Evolutionary conservation across 2,797 vertebrate genomes (phyloP).

Genomic region (Platalea minor): DNA sequence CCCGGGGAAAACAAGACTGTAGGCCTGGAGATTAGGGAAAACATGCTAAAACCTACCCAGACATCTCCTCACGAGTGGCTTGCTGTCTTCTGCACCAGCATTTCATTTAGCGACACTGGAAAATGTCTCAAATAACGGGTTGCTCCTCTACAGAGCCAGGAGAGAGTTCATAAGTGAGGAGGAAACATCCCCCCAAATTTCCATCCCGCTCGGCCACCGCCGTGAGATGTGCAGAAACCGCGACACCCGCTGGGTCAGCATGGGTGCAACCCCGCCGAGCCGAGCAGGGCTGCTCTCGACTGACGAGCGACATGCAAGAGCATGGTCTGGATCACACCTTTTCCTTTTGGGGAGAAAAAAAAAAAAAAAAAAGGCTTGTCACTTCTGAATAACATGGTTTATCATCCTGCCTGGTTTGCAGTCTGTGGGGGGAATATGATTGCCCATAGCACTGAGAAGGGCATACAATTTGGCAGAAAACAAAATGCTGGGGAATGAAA

Average conservation of each 20-base stretch:
- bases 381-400: fast-evolving
- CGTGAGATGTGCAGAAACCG: fast-evolving
- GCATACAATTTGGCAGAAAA: fast-evolving
- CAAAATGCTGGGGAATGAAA: too few relatives aligned
- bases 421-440: fast-evolving
- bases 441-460: fast-evolving
- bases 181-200: neutral
- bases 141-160: neutral
- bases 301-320: fast-evolving
- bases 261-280: fast-evolving
- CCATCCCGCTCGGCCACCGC: neutral
- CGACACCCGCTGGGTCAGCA: fast-evolving
- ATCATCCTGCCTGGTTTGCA: fast-evolving
- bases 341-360: too few relatives aligned
- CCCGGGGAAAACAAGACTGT: neutral
- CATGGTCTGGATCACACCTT: fast-evolving
- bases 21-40: neutral
- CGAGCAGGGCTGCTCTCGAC: neutral
- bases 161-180: neutral
- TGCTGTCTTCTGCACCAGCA: fast-evolving
- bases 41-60: neutral
- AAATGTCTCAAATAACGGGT: fast-evolving
- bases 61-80: fast-evolving
- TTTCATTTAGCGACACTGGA: fast-evolving
- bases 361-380: too few relatives aligned